A percentile compares a stretch with the other conserved stretches of the same genome.
phyloP scores from a whole-genome alignment of 2,888 invertebrate species.

The Meiosimyza decipiens region DNA sequence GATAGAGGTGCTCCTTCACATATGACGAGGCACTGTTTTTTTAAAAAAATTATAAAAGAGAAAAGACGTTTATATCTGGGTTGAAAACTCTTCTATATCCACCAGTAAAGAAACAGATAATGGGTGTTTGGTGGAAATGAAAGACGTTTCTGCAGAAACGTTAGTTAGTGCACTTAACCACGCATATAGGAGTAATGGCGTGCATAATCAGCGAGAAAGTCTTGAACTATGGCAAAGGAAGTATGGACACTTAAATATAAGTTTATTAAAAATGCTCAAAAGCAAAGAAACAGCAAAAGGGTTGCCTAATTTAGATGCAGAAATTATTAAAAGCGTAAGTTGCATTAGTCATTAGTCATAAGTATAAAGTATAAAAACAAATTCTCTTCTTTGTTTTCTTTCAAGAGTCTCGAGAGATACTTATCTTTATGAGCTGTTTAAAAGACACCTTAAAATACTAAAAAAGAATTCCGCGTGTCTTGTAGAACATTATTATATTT shows the following conservation, averaged over 20 bases:
- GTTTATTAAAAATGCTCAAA: constrained; percentile 27
- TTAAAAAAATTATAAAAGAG: not conserved
- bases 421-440: no score
- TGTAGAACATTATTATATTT: no score
- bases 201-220: not conserved
- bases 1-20: constrained; percentile 30
- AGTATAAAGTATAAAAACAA: no score
- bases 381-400: no score
- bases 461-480: no score
- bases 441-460: no score
- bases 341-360: no score
- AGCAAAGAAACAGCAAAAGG: constrained; percentile 28
- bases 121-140: not conserved
- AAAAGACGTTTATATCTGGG: not conserved
- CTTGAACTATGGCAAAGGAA: constrained; percentile 35
- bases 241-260: constrained; percentile 33
- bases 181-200: constrained; percentile 2
- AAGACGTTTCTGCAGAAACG: no score
- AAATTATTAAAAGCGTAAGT: constrained; percentile 24
- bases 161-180: constrained; percentile 9
- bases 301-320: constrained; percentile 28
- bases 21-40: not conserved
- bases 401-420: no score
- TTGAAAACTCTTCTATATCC: not conserved
- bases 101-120: not conserved